A percentile compares a stretch with the other conserved stretches of the same genome.
Conservation (phyloP, 2,113 vertebrate genomes). For the Dromiciops gliroides region DNA sequence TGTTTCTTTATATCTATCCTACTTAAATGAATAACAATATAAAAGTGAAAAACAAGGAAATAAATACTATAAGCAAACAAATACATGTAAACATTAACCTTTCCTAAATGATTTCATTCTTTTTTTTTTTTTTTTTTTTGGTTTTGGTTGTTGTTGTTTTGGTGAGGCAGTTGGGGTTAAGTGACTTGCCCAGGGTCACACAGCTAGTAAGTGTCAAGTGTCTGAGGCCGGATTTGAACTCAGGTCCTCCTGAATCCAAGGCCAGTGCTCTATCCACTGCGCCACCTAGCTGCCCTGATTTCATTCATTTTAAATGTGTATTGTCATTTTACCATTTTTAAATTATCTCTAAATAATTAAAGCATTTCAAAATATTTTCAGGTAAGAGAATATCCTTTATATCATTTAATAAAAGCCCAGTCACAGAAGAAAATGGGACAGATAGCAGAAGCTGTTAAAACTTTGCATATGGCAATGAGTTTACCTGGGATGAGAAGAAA, state of each 20-base stretch:
- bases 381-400: constrained; percentile 94
- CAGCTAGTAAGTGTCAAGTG: too few species aligned
- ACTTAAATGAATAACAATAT: not conserved
- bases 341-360: constrained; percentile 5
- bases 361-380: constrained; percentile 73
- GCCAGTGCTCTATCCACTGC: too few species aligned
- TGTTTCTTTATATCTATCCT: constrained; percentile 1
- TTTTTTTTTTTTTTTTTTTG: too few species aligned
- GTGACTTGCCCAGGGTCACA: too few species aligned
- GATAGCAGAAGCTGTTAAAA: constrained; percentile 93
- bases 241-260: too few species aligned
- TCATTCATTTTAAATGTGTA: not conserved
- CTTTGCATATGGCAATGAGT: constrained; percentile 94
- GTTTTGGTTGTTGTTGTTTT: too few species aligned
- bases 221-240: too few species aligned
- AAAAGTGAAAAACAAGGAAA: constrained; percentile 27
- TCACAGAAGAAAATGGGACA: constrained; percentile 93
- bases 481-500: constrained; percentile 91
- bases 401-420: constrained; percentile 97
- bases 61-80: not conserved
- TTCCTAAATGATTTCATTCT: not conserved
- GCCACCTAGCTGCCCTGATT: too few species aligned
- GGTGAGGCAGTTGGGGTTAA: too few species aligned
- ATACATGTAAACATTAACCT: not conserved
- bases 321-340: not conserved